phyloP scores from a whole-genome alignment of 1,140 invertebrate genomes.

The Akabosia matsudoensis region DNA sequence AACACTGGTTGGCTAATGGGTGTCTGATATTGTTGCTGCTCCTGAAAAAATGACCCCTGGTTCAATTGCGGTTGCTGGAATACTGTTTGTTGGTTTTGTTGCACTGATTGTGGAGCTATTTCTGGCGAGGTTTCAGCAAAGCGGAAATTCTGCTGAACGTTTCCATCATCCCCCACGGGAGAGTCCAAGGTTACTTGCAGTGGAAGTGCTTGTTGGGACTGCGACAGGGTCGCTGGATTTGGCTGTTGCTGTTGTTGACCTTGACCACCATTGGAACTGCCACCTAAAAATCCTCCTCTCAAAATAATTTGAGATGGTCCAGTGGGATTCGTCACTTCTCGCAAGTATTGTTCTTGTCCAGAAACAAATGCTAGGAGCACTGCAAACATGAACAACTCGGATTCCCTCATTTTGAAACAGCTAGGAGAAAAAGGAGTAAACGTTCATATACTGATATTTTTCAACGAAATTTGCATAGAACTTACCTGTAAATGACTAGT shows the following conservation, averaged over 20 bases:
- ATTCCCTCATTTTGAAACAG: not conserved
- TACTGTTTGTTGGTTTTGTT: too few relatives aligned
- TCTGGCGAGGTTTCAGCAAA: too few relatives aligned
- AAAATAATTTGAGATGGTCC: not conserved
- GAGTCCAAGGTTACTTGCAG: not conserved
- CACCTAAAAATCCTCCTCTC: not conserved
- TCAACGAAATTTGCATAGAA: too few relatives aligned
- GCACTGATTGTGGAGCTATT: too few relatives aligned
- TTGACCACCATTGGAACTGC: not conserved
- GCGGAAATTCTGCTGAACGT: too few relatives aligned
- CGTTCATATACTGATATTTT: not conserved
- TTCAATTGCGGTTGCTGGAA: too few relatives aligned
- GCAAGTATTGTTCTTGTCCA: conserved; percentile 7
- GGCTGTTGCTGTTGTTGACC: not conserved
- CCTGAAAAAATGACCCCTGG: too few relatives aligned
- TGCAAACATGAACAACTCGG: not conserved
- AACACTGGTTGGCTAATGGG: not conserved
- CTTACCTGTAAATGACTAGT: too few relatives aligned
- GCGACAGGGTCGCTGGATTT: not conserved
- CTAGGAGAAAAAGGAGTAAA: not conserved
- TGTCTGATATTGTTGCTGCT: too few relatives aligned
- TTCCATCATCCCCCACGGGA: not conserved
- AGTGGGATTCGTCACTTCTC: not conserved
- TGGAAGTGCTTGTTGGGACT: not conserved
- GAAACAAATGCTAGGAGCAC: not conserved